These are phyloP conservation scores for Cherax quadricarinatus DNA, from an alignment of 1,140 invertebrate genomes.

Conservation along the genomic window DNA sequence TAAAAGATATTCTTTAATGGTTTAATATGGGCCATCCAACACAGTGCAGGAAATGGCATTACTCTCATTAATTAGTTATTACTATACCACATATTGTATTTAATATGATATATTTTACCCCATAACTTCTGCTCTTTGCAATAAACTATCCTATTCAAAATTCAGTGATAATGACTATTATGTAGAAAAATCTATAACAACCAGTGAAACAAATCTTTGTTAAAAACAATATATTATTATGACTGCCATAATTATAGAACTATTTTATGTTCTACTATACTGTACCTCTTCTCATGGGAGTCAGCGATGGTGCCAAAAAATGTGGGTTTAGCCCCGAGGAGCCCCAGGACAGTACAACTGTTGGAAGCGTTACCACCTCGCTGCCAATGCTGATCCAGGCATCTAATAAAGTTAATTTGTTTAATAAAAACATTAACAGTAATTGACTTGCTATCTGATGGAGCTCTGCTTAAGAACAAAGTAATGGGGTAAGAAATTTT, in stretches of 20 bases:
- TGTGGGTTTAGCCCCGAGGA: conserved; percentile 80
- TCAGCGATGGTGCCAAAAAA: conserved; percentile 79
- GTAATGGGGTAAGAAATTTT: neutral
- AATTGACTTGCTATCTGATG: neutral
- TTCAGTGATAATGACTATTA: neutral
- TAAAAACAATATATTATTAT: too few relatives aligned
- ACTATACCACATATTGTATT: too few relatives aligned
- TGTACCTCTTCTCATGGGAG: conserved; percentile 72
- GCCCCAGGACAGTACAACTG: conserved; percentile 81
- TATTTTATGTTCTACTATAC: conserved; percentile 24
- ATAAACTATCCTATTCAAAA: neutral
- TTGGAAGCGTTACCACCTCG: conserved; percentile 86
- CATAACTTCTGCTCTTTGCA: neutral
- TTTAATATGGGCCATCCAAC: neutral
- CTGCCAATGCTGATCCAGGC: conserved; percentile 80
- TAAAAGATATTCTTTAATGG: neutral
- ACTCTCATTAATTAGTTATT: neutral
- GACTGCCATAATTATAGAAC: neutral
- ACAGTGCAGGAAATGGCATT: neutral
- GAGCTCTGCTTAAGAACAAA: neutral
- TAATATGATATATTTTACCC: neutral
- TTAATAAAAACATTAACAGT: neutral
- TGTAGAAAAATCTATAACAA: too few relatives aligned
- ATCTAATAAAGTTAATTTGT: conserved; percentile 76
- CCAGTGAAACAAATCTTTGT: too few relatives aligned